These are phyloP conservation scores for Heliconius nattereri DNA, from an alignment of 1,140 invertebrate genomes.

Conservation along the genomic window DNA sequence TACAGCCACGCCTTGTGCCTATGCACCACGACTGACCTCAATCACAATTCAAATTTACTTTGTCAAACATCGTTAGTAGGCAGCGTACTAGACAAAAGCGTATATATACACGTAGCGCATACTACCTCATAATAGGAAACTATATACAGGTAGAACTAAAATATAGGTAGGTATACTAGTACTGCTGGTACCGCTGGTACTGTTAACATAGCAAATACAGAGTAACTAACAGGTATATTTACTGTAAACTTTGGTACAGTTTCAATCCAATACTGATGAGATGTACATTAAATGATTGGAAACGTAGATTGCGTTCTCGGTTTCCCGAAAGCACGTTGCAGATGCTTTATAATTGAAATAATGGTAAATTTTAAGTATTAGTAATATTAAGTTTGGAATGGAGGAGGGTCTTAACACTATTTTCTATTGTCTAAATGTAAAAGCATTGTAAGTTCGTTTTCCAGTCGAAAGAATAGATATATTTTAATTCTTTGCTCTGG, in stretches of 20 bases:
- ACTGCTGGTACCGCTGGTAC: not conserved
- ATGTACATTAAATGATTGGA: constrained; percentile 2
- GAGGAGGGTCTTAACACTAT: too few relatives aligned
- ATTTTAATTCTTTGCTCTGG: too few relatives aligned
- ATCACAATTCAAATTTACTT: not conserved
- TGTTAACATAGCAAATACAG: not conserved
- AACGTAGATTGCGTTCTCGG: not conserved
- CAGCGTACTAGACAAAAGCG: not conserved
- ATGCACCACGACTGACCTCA: not conserved
- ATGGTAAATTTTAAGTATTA: too few relatives aligned
- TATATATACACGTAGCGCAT: not conserved
- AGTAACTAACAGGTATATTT: not conserved
- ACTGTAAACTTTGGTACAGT: constrained; percentile 1
- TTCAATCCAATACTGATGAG: not conserved
- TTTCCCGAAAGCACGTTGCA: not conserved
- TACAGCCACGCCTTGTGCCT: too few relatives aligned
- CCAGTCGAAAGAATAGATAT: too few relatives aligned
- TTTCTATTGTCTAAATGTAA: too few relatives aligned
- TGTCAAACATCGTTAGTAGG: constrained; percentile 6
- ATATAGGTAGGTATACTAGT: not conserved
- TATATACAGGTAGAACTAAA: not conserved
- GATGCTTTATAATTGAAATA: not conserved
- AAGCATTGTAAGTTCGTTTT: too few relatives aligned
- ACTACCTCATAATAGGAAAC: not conserved
- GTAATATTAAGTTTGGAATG: too few relatives aligned